phyloP scores from a whole-genome alignment of 2,797 vertebrate genomes.

The Rhabdophis nuchalis region DNA sequence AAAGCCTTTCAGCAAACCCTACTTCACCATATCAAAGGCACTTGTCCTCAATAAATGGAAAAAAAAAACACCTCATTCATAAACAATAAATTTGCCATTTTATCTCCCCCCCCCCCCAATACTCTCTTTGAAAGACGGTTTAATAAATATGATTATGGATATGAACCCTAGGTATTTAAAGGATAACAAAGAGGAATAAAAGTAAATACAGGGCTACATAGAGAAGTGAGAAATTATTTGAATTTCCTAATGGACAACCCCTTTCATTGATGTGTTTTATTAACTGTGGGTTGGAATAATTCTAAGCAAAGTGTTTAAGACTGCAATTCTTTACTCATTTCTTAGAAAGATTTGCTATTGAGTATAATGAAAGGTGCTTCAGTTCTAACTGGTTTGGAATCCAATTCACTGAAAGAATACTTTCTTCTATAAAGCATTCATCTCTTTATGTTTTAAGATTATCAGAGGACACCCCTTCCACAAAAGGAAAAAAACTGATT shows the following conservation, averaged over 20 bases:
- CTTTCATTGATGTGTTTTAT: neutral
- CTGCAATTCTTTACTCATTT: neutral
- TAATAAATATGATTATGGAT: neutral
- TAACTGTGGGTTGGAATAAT: neutral
- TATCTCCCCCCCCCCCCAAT: neutral
- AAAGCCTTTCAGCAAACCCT: neutral
- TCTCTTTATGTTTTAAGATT: neutral
- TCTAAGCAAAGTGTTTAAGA: neutral
- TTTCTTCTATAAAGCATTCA: neutral
- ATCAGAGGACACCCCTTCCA: neutral
- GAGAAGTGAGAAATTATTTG: neutral
- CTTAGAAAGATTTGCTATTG: neutral
- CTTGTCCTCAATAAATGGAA: neutral
- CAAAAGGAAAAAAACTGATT: neutral
- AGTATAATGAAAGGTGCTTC: neutral
- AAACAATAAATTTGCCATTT: neutral
- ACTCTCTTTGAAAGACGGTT: neutral
- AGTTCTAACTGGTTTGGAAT: neutral
- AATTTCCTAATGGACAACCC: neutral
- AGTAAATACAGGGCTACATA: neutral
- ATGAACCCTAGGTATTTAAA: neutral
- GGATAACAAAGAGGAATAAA: too few species aligned
- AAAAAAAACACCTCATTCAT: neutral
- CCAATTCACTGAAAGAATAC: neutral
- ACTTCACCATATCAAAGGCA: neutral